Percentiles rank a stretch among this genome's conserved stretches.
Conservation (phyloP, 2,888 invertebrate genomes). For the Lymantria dispar region DNA sequence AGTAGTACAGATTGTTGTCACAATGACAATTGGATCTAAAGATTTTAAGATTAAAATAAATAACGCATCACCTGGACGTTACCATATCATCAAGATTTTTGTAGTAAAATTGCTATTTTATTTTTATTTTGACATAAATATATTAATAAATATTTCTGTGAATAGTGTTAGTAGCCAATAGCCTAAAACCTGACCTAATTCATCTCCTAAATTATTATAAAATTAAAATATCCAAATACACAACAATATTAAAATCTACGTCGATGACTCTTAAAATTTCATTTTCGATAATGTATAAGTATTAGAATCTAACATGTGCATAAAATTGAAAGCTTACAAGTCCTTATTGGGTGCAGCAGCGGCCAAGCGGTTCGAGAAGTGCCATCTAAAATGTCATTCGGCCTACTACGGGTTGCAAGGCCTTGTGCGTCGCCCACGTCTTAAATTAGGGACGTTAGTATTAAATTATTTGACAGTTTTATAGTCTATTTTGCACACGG, state of each 20-base stretch:
- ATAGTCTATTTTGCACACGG: slow-evolving; percentile 9
- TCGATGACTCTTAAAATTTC: slow-evolving; percentile 8
- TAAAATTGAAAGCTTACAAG: slow-evolving; percentile 26
- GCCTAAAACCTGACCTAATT: too few relatives aligned
- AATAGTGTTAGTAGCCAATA: too few relatives aligned
- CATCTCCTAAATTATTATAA: too few relatives aligned
- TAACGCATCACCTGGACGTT: too few relatives aligned
- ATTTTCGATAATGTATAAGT: slow-evolving; percentile 20
- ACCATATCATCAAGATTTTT: too few relatives aligned
- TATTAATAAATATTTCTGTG: too few relatives aligned
- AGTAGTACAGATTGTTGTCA: too few relatives aligned
- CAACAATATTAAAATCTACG: not conserved
- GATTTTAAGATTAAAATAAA: too few relatives aligned
- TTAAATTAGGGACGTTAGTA: slow-evolving; percentile 5
- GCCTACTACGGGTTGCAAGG: slow-evolving; percentile 20
- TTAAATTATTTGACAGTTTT: slow-evolving; percentile 9
- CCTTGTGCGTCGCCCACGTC: slow-evolving; percentile 20
- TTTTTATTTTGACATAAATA: too few relatives aligned
- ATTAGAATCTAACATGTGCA: slow-evolving; percentile 11
- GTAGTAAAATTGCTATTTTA: too few relatives aligned
- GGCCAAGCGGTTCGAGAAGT: slow-evolving; percentile 3
- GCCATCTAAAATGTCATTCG: slow-evolving; percentile 28
- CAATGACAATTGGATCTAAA: too few relatives aligned
- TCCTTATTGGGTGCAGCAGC: slow-evolving; percentile 17
- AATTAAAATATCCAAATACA: too few relatives aligned